A percentile compares a stretch with the other conserved stretches of the same genome.
Evolutionary conservation across 2,113 vertebrate genomes (phyloP).

Genomic region (Ifrita kowaldi): DNA sequence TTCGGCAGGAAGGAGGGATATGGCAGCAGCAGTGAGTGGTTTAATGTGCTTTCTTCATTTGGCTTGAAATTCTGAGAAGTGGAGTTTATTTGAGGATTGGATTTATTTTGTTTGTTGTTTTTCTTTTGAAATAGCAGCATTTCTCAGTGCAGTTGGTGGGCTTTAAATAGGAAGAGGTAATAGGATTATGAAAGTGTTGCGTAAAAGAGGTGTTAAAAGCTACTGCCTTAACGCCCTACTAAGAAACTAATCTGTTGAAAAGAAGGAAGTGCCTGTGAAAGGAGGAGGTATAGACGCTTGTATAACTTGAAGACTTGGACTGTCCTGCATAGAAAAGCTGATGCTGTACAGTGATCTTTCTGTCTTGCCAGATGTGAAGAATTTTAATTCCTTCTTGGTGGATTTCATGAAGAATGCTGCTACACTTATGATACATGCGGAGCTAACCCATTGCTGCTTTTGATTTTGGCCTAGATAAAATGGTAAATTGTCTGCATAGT

Average conservation of each 20-base stretch:
- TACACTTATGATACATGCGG: background rate
- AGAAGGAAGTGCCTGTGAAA: background rate
- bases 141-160: background rate
- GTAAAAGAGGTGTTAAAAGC: background rate
- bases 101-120: background rate
- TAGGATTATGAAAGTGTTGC: background rate
- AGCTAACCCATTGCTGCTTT: background rate
- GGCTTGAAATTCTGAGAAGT: background rate
- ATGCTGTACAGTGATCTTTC: background rate
- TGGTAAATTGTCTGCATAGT: background rate
- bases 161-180: background rate
- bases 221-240: background rate
- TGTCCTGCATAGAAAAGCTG: background rate
- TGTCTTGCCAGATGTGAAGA: background rate
- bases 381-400: background rate
- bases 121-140: background rate
- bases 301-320: background rate
- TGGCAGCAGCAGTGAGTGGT: background rate
- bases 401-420: background rate
- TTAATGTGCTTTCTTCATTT: background rate
- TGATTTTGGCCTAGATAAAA: background rate
- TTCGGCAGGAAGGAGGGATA: background rate
- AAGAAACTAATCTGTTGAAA: background rate
- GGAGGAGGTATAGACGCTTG: background rate
- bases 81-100: background rate